Evolutionary conservation across 1,140 invertebrate species (phyloP), one percentile per base, ranked within the genome.

Genomic region (Drusus annulatus): DNA sequence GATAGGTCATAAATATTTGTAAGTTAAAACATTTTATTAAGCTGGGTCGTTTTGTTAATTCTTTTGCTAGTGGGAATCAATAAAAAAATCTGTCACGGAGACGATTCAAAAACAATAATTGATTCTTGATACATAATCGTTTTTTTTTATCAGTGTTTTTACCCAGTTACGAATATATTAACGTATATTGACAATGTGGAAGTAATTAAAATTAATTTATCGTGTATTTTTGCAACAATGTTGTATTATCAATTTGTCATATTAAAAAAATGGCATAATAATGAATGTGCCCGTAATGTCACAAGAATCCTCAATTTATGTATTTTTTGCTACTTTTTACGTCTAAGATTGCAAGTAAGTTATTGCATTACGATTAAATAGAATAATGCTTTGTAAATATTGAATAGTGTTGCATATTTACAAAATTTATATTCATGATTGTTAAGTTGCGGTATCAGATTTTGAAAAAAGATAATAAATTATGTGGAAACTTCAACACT

Each of bases 361-460:
- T 45, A 45, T 45, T 45, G 36, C 25, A 13, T 45, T 45, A 45
- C 2, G 36, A 45, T 45, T 45, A 45, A 45, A 45, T 45, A 8
- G 36, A 45, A 65, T 19, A 19, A 69, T 69, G 65, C 65, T 69
- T 69, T 69, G 65, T 69, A 69, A 17, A 69, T 69, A 69, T 69
- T 50, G 28, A 69, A 69, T 69, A 69, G n/a, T 50, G 31, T 69
- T 45, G 65, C 65, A 8, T 69, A 69, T 16, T 69, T 69, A 50
- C 16, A 51, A 69, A 50, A 36, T 69, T 17, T 69, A 50, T 15
- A 17, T 65, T 25, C n/a, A 65, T 31, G 23, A 25, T 65, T 45
- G 36, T 45, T 65, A 65, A 25, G 62, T 25, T 28, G 28, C 62
- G 28, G 62, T 28, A 25, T 65, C 62, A 10, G 23, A 28, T 45